phyloP scores from a whole-genome alignment of 2,888 invertebrate genomes.

The Dioctria rufipes region DNA sequence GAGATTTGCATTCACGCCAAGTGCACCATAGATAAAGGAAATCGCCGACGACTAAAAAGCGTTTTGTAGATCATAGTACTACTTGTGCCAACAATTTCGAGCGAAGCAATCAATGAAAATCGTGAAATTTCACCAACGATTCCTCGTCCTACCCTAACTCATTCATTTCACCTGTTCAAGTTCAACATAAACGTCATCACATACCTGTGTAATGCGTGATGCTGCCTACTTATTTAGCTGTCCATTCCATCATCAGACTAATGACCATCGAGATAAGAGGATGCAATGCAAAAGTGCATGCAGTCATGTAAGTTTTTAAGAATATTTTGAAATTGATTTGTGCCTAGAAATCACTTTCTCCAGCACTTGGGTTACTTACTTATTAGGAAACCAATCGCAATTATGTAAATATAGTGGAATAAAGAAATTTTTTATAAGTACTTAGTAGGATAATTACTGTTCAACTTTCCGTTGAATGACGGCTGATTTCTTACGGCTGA shows the following conservation, averaged over 20 bases:
- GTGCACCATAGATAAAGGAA: conserved; percentile 36
- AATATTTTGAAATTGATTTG: background rate
- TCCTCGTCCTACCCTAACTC: background rate
- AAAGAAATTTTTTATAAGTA: too few relatives aligned
- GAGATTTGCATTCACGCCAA: conserved; percentile 30
- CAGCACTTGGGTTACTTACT: background rate
- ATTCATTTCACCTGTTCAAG: conserved; percentile 33
- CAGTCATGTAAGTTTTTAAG: background rate
- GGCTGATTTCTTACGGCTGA: too few relatives aligned
- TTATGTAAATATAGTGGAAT: too few relatives aligned
- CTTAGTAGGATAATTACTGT: too few relatives aligned
- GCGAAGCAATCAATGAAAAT: conserved; percentile 29
- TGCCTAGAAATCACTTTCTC: conserved; percentile 43
- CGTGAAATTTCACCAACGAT: conserved; percentile 24
- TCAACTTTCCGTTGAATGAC: too few relatives aligned
- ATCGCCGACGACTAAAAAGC: conserved; percentile 15
- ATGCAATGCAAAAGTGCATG: background rate
- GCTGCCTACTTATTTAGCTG: background rate
- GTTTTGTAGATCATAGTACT: conserved; percentile 13
- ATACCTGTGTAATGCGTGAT: conserved; percentile 7
- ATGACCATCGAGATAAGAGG: conserved; percentile 20
- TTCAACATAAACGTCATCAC: conserved; percentile 24
- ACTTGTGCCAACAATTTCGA: conserved; percentile 25
- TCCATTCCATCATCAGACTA: background rate
- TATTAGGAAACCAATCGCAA: too few relatives aligned